A percentile compares a stretch with the other conserved stretches of the same genome.
phyloP scores from a whole-genome alignment of 2,888 invertebrate genomes.

The Noctua janthe region DNA sequence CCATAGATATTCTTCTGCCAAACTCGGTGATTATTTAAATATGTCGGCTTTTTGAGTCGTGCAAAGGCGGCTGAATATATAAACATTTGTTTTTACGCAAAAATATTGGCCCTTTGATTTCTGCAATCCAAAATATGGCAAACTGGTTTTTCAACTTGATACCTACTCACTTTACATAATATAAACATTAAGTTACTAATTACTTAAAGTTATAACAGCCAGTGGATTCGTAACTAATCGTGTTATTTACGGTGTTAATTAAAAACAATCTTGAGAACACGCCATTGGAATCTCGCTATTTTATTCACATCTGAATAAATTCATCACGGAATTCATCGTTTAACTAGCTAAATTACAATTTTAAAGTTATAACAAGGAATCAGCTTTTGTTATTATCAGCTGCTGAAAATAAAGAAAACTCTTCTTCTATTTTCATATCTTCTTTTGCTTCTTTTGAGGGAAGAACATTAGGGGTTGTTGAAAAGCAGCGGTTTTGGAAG shows the following conservation, averaged over 20 bases:
- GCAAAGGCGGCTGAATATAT: not conserved
- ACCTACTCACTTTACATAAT: constrained; percentile 18
- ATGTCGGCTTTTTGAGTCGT: not conserved
- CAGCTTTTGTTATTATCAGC: not conserved
- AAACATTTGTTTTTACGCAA: not conserved
- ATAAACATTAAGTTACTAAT: constrained; percentile 23
- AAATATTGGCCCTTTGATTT: not conserved
- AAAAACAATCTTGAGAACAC: constrained; percentile 17
- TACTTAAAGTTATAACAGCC: constrained; percentile 5
- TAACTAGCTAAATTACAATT: not conserved
- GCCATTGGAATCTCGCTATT: not conserved
- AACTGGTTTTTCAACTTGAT: not conserved
- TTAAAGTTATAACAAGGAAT: constrained; percentile 1
- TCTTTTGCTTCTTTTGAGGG: not conserved
- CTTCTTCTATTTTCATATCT: not conserved
- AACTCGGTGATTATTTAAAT: not conserved
- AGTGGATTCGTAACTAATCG: constrained; percentile 31
- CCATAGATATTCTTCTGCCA: not conserved
- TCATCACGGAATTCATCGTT: not conserved
- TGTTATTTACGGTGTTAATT: constrained; percentile 33
- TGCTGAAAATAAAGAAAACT: not conserved
- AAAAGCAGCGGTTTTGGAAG: not conserved
- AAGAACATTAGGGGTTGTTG: not conserved
- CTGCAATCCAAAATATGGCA: not conserved
- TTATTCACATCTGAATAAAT: constrained; percentile 1